A percentile compares a stretch with the other conserved stretches of the same genome.
Evolutionary conservation across 2,888 invertebrate genomes (phyloP).

Genomic region (Sympetrum striolatum): DNA sequence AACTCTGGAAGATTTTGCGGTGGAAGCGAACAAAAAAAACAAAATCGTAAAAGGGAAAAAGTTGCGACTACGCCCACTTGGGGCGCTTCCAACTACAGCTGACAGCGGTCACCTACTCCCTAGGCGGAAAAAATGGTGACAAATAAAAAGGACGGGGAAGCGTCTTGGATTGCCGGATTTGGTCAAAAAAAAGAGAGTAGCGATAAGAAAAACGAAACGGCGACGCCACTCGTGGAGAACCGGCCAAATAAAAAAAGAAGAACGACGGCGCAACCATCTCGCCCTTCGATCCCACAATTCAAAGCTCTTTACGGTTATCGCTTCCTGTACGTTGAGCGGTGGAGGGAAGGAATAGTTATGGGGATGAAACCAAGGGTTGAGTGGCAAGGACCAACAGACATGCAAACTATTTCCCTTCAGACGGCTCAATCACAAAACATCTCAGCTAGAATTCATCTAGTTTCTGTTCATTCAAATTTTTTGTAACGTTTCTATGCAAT

Average conservation of each 20-base stretch:
- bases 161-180: neutral
- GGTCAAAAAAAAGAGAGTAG: neutral
- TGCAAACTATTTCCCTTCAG: neutral
- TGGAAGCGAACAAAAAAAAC: neutral
- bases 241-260: neutral
- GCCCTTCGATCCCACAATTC: neutral
- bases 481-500: no score
- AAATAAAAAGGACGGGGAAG: neutral
- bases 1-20: neutral
- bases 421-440: no score
- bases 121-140: neutral
- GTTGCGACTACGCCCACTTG: neutral
- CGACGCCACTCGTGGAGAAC: neutral
- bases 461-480: no score
- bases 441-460: no score
- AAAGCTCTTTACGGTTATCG: neutral
- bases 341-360: neutral
- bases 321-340: neutral
- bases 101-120: neutral
- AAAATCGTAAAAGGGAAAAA: neutral
- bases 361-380: neutral
- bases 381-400: neutral
- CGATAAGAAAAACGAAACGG: neutral
- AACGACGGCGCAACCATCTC: neutral
- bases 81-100: neutral